Percentiles rank a stretch among this genome's conserved stretches.
Evolutionary conservation across 2,888 invertebrate species (phyloP).

Genomic region (Scaptomyza caliginosa): DNA sequence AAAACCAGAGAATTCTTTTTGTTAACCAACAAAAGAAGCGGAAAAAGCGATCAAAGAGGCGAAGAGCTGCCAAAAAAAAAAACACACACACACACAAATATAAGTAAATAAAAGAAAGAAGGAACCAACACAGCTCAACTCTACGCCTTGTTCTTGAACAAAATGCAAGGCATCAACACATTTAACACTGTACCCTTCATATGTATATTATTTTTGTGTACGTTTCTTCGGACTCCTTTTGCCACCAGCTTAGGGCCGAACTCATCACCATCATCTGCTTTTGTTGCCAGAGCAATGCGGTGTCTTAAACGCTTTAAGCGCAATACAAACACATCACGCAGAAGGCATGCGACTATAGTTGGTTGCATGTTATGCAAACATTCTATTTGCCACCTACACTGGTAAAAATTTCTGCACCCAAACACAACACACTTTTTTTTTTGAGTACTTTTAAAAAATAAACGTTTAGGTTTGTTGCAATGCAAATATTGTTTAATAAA

Average conservation of each 20-base stretch:
- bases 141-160: slow-evolving; percentile 45
- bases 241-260: slow-evolving; percentile 65
- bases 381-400: slow-evolving; percentile 21
- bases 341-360: slow-evolving; percentile 46
- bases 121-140: slow-evolving; percentile 8
- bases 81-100: slow-evolving; percentile 10
- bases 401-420: too few relatives aligned
- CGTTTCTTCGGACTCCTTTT: slow-evolving; percentile 49
- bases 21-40: slow-evolving; percentile 64
- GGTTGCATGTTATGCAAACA: slow-evolving; percentile 53
- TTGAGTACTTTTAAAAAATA: neutral
- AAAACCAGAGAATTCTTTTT: slow-evolving; percentile 40
- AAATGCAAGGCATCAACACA: slow-evolving; percentile 57
- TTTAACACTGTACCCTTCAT: slow-evolving; percentile 15
- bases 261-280: slow-evolving; percentile 48
- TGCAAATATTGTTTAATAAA: neutral
- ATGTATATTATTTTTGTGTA: neutral
- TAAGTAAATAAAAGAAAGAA: slow-evolving; percentile 22
- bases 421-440: too few relatives aligned
- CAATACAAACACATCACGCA: slow-evolving; percentile 75
- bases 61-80: slow-evolving; percentile 53
- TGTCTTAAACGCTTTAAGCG: slow-evolving; percentile 74
- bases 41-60: slow-evolving; percentile 75
- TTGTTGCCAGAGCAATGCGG: slow-evolving; percentile 58
- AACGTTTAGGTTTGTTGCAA: neutral